Evolutionary conservation across 2,113 vertebrate species (phyloP).

Genomic region (Corythaeola cristata): DNA sequence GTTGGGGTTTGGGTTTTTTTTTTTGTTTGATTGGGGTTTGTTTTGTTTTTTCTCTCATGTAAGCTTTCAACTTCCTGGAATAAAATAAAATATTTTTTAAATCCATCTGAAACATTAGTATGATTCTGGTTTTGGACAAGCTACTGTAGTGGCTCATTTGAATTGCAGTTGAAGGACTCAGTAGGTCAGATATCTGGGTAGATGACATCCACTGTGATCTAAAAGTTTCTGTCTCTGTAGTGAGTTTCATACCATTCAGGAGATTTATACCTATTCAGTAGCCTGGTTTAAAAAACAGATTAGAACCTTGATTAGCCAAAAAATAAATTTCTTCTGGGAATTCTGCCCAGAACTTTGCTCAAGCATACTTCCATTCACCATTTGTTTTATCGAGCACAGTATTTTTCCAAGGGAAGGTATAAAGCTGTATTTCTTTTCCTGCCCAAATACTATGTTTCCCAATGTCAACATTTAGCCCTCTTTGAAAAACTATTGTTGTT

Average conservation of each 20-base stretch:
- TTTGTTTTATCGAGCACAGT: background rate
- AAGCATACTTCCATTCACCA: background rate
- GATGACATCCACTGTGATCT: background rate
- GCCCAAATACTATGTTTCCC: background rate
- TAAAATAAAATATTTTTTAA: background rate
- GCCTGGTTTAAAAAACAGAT: background rate
- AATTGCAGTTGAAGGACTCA: background rate
- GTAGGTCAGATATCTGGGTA: background rate
- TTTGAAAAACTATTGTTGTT: background rate
- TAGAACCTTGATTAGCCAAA: background rate
- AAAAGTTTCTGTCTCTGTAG: background rate
- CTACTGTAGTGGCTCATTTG: background rate
- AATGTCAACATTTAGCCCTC: background rate
- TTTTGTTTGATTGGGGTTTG: background rate
- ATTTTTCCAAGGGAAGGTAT: background rate
- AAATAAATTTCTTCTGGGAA: slow-evolving; percentile 9
- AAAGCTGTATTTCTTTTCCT: background rate
- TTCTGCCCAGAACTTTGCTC: slow-evolving; percentile 9
- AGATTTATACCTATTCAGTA: background rate
- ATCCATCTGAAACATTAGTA: background rate
- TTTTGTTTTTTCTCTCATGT: background rate
- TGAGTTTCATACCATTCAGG: background rate
- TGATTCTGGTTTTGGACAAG: background rate
- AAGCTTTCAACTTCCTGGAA: background rate
- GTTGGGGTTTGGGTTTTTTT: too few relatives aligned